A percentile compares a stretch with the other conserved stretches of the same genome.
These are phyloP conservation scores for Neotoma lepida DNA, from an alignment of 2,113 vertebrate genomes.

Conservation along the genomic window DNA sequence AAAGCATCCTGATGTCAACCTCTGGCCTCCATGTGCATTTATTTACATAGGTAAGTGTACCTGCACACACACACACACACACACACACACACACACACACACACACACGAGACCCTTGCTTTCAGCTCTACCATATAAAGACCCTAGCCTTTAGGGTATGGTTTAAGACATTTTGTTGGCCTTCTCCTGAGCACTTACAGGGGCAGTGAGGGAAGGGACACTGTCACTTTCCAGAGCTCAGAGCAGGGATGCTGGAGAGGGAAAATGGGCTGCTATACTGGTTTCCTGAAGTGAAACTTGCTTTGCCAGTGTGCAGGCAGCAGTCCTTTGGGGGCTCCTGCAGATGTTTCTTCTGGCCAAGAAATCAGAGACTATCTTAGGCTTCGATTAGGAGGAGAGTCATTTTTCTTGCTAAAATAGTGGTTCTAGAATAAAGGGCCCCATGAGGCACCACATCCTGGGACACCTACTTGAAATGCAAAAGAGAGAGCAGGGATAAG, in stretches of 20 bases:
- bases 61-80: neutral
- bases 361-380: neutral
- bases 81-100: neutral
- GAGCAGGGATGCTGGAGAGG: neutral
- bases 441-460: neutral
- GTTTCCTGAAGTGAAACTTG: conserved; percentile 15
- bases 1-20: neutral
- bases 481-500: too few relatives aligned
- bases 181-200: neutral
- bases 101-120: too few relatives aligned
- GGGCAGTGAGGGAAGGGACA: neutral
- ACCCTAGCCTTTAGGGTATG: neutral
- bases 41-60: neutral
- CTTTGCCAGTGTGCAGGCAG: neutral
- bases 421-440: neutral
- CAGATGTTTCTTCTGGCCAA: neutral
- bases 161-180: neutral
- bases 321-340: neutral
- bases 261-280: neutral
- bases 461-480: neutral
- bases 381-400: neutral
- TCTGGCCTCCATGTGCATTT: neutral
- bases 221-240: neutral
- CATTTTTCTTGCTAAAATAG: neutral
- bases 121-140: neutral